These are phyloP conservation scores for Astropecten irregularis DNA, from an alignment of 53 echinoderm and acorn worm species.

Conservation along the genomic window DNA sequence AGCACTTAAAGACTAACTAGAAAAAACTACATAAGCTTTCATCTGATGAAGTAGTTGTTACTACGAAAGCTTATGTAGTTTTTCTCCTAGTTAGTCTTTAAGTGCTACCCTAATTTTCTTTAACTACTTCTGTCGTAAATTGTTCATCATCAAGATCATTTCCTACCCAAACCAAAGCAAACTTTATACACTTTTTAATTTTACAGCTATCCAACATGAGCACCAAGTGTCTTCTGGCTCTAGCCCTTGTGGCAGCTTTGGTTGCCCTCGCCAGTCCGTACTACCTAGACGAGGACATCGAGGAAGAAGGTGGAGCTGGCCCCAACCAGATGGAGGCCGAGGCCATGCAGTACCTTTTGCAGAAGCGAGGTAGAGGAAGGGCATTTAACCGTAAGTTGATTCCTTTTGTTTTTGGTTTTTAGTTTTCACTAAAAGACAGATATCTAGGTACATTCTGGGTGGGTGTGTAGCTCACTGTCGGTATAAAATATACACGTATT, in stretches of 20 bases:
- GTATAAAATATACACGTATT: too few relatives aligned
- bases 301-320: background rate
- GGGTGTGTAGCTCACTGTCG: too few relatives aligned
- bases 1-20: too few relatives aligned
- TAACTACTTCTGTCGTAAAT: too few relatives aligned
- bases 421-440: background rate
- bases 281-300: constrained; percentile 14
- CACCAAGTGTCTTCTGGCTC: constrained; percentile 15
- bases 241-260: constrained; percentile 31
- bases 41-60: too few relatives aligned
- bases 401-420: background rate
- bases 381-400: constrained; percentile 3
- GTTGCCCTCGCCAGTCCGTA: constrained; percentile 17
- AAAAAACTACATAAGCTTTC: too few relatives aligned
- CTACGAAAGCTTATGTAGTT: too few relatives aligned
- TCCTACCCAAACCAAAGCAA: too few relatives aligned
- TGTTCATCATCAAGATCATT: too few relatives aligned
- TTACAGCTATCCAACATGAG: constrained; percentile 12
- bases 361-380: constrained; percentile 23
- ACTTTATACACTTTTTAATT: too few relatives aligned
- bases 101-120: too few relatives aligned
- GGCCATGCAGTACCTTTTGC: background rate
- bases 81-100: too few relatives aligned
- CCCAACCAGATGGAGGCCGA: background rate
- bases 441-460: background rate